Conservation (phyloP, 2,797 vertebrate species). For the Acipenser oxyrinchus region DNA sequence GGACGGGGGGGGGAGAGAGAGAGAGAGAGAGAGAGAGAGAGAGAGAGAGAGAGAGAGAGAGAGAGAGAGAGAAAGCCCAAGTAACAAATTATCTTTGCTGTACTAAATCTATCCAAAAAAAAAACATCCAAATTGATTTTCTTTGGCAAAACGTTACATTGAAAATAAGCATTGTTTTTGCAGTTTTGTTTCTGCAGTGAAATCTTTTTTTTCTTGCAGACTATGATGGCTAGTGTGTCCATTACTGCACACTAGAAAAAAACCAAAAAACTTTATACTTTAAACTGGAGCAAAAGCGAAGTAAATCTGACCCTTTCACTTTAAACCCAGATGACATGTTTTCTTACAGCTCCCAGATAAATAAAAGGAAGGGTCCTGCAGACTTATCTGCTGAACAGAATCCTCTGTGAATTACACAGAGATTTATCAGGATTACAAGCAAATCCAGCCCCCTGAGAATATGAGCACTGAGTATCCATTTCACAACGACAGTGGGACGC, state of each 20-base stretch:
- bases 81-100: constrained; percentile 51
- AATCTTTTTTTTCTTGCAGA: background rate
- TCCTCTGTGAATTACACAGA: constrained; percentile 70
- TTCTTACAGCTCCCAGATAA: constrained; percentile 54
- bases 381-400: constrained; percentile 69
- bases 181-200: background rate
- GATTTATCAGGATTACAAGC: constrained; percentile 66
- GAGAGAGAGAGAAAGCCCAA: constrained; percentile 1
- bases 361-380: constrained; percentile 56
- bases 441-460: constrained; percentile 57
- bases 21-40: too few species aligned
- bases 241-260: too few species aligned
- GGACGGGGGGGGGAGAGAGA: too few species aligned
- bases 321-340: constrained; percentile 27
- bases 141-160: constrained; percentile 32
- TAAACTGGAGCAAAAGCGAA: too few species aligned
- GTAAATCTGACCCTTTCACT: background rate
- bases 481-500: constrained; percentile 58
- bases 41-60: too few species aligned
- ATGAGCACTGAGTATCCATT: constrained; percentile 50
- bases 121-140: constrained; percentile 17
- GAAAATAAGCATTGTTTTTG: constrained; percentile 47
- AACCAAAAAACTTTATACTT: too few species aligned
- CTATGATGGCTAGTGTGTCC: too few species aligned
- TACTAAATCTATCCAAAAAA: constrained; percentile 52